Evolutionary conservation across 1,140 invertebrate genomes (phyloP), one percentile per base, ranked within the genome.

Genomic region (Leptoteleia sp.): DNA sequence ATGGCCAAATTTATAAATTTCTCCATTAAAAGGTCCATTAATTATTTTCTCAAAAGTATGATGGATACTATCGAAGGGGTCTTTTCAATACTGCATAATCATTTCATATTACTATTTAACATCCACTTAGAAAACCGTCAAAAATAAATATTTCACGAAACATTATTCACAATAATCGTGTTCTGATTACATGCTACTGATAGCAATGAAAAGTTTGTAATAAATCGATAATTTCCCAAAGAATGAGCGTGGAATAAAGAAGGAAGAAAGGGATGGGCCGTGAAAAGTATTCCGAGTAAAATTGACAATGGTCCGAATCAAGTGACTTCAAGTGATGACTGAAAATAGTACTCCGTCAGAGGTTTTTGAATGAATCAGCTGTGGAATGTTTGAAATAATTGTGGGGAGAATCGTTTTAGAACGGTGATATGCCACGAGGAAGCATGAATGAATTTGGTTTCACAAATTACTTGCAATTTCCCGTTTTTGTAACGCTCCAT

Each of bases 371-470:
- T 61, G 67, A 71, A 59, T 59, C 45, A 35, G 45, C 27, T 54
- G 7, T 40, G 43, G 65, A 70, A 71, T 71, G 67, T 61, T 42
- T 31, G 45, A 25, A 52, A 61, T 52, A 50, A 61, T 71, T 71
- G 25, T 64, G 13, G 17, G 22, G 33, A 25, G 37, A 5, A n/a
- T 35, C 15, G 55, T 35, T 29, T 25, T 37, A 16, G 17, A 43
- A 27, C 11, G 38, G 17, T 33, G 31, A 4, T 12, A 11, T 40
- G 9, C 13, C 19, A 8, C 9, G 17, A 31, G 54, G 25, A 50
- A 40, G 33, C 17, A 5, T 48, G 43, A 48, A 62, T 62, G 59
- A 62, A 48, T 38, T 37, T 15, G 12, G 17, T 27, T 11, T 9
- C 35, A 55, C 48, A 55, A 67, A 52, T 65, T 65, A 65, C 47